Evolutionary conservation across 2,113 vertebrate genomes (phyloP).

Genomic region (Platycercus adscitus): DNA sequence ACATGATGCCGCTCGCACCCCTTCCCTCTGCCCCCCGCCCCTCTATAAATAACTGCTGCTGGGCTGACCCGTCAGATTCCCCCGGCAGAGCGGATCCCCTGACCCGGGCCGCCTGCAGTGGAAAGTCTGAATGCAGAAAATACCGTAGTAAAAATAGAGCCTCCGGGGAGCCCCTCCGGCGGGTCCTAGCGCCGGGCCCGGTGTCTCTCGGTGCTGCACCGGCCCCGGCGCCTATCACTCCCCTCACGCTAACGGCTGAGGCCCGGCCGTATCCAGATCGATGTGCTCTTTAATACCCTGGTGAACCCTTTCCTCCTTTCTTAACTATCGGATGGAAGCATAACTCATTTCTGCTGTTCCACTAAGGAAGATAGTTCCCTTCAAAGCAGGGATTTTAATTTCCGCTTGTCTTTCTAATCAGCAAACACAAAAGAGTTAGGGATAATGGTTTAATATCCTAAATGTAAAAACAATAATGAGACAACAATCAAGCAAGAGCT

Average conservation of each 20-base stretch:
- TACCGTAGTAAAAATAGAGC: constrained; percentile 76
- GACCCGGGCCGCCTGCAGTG: constrained; percentile 54
- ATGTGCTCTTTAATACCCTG: rapidly evolving
- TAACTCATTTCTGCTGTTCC: not conserved
- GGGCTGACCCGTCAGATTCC: constrained; percentile 72
- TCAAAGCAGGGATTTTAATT: not conserved
- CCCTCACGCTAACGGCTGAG: not conserved
- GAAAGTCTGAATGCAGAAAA: constrained; percentile 76
- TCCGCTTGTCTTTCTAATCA: not conserved
- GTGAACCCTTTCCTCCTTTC: not conserved
- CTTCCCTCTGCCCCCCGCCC: not conserved
- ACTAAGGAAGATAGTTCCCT: not conserved
- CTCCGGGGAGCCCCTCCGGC: not conserved
- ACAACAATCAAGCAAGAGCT: not conserved
- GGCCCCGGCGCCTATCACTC: not conserved
- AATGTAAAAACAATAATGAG: not conserved
- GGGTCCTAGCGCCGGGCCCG: not conserved
- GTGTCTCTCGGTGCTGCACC: not conserved
- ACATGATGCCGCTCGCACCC: not conserved
- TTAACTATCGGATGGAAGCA: not conserved
- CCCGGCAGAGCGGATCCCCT: constrained; percentile 41
- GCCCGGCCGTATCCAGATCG: rapidly evolving
- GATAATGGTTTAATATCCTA: not conserved
- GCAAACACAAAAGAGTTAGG: not conserved
- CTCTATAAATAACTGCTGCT: constrained; percentile 74